Base-by-base conservation (phyloP, 1,140 invertebrate species). In the Telenomus remus region DNA sequence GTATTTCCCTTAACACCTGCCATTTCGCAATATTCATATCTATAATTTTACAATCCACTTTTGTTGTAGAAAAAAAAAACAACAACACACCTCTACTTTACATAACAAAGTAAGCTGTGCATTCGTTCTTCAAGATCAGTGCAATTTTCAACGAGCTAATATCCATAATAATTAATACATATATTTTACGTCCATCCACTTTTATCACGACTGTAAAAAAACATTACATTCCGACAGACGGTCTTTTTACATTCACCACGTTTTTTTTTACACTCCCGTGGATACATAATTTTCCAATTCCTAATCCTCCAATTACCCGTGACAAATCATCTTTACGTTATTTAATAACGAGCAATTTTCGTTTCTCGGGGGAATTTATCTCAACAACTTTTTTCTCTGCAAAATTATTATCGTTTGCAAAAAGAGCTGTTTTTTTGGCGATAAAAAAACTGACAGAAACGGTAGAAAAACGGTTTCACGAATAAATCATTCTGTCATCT, bases 51-150 rank as follows among this genome's bases (percentile, higher is more conserved):
- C 33, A 48, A 47, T 35, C 12, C 39, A 14, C 19, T 35, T 37
- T 44, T 61, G 43, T 61, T 51, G 15, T 3, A 27, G 6, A 35
- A 19, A 51, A n/a, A n/a, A n/a, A n/a, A n/a, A n/a, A n/a, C n/a
- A n/a, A n/a, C n/a, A n/a, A 50, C 47, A 61, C 49, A 63, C 43
- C 43, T 64, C 48, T 42, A 48, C 16, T 64, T 64, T 54, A 55
- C 44, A 64, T 64, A 64, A 64, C 61, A 48, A 19, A 48, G 16
- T 48, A 33, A 60, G 13, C 56, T 12, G 13, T 13, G 33, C 59
- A 44, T 51, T 61, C 44, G 39, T 61, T 51, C 51, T 34, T 3
- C 13, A 44, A 44, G 13, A 44, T 14, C 43, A 12, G 13, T 13
- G 43, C 13, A 44, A 44, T 44, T 44, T 44, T 44, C 43, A 14